Evolutionary conservation across 2,888 invertebrate species (phyloP).

Genomic region (Hoplodrina ambigua): DNA sequence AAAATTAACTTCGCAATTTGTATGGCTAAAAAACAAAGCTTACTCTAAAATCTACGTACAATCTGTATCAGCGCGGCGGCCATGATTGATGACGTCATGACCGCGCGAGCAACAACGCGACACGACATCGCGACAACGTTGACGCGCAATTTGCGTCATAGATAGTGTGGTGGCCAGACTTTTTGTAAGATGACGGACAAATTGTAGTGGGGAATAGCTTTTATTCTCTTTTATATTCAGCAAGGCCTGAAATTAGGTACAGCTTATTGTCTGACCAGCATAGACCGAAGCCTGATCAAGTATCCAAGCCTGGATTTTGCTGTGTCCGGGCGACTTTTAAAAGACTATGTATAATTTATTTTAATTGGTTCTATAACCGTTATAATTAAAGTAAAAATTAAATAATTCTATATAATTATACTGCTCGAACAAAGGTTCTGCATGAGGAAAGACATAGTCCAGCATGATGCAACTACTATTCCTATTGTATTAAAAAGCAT

Average conservation of each 20-base stretch:
- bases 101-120: constrained; percentile 57
- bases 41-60: constrained; percentile 62
- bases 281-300: neutral
- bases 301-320: neutral
- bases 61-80: constrained; percentile 62
- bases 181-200: constrained; percentile 15
- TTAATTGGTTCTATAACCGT: too few species aligned
- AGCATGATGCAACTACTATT: too few species aligned
- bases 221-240: neutral
- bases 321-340: neutral
- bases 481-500: neutral
- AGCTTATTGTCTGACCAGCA: neutral
- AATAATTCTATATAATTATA: too few species aligned
- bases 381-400: too few species aligned
- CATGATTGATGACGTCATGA: constrained; percentile 72
- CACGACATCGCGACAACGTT: constrained; percentile 61
- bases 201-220: neutral
- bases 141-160: constrained; percentile 74
- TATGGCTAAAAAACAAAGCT: constrained; percentile 54
- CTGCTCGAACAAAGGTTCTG: neutral
- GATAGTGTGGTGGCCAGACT: constrained; percentile 44
- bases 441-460: too few species aligned
- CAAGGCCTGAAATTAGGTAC: neutral
- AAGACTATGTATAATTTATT: too few species aligned
- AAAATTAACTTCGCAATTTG: constrained; percentile 61